Conservation (phyloP, 2,113 vertebrate genomes). For the Prionailurus viverrinus region DNA sequence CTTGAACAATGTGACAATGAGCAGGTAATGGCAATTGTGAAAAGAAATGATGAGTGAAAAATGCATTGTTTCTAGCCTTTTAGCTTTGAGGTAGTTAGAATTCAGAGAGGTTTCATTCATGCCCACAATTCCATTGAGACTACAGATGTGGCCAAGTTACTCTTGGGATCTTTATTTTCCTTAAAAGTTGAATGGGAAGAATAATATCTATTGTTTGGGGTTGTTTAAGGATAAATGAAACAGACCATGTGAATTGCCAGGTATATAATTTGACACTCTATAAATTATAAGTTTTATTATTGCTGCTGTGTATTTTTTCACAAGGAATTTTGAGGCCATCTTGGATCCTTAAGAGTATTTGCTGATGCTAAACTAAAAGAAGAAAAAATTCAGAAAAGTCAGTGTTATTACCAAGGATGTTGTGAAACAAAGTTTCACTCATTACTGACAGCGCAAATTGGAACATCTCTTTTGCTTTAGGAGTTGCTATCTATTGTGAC, state of each 20-base stretch:
- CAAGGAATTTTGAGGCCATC: not conserved
- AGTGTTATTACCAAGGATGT: not conserved
- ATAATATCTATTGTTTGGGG: not conserved
- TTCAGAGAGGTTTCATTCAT: not conserved
- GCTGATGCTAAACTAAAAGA: not conserved
- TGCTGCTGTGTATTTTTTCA: constrained; percentile 9
- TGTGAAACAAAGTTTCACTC: not conserved
- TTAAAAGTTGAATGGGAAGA: not conserved
- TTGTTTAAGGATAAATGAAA: constrained; percentile 47
- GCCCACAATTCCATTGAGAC: not conserved
- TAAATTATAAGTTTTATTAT: not conserved
- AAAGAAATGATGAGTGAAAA: not conserved
- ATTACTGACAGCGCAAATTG: not conserved
- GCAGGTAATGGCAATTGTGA: not conserved
- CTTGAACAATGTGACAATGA: not conserved
- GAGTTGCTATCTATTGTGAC: not conserved
- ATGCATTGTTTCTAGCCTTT: not conserved
- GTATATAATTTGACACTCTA: not conserved
- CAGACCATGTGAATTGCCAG: not conserved
- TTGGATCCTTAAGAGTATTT: not conserved
- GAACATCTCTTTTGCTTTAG: not conserved
- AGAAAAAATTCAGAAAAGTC: not conserved
- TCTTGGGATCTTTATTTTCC: not conserved
- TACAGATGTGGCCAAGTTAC: not conserved
- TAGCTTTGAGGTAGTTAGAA: not conserved